Conservation (phyloP, 1,140 invertebrate genomes). For the Drosophila chauvacae region DNA sequence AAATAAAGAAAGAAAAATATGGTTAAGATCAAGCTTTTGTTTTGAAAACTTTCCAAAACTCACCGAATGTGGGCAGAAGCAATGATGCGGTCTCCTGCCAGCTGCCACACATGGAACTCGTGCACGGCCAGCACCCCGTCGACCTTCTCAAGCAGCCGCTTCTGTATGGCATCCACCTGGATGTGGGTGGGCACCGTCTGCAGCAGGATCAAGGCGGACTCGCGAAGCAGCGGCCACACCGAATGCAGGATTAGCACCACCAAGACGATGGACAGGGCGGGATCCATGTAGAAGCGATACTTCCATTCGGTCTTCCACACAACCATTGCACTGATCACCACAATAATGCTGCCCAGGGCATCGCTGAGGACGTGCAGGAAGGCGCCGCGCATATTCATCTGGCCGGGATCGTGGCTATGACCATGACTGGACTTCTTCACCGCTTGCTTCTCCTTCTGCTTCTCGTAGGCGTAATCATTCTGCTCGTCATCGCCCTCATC, state of each 20-base stretch:
- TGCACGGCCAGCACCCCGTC: conserved; percentile 96
- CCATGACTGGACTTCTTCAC: conserved; percentile 85
- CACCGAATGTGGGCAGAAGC: conserved; percentile 96
- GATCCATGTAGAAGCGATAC: conserved; percentile 95
- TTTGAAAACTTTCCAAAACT: background rate
- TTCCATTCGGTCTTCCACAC: conserved; percentile 95
- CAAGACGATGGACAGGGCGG: conserved; percentile 93
- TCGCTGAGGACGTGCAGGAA: conserved; percentile 99
- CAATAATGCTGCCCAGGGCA: conserved; percentile 97
- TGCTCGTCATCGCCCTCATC: conserved; percentile 93
- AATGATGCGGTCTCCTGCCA: conserved; percentile 96
- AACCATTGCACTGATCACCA: conserved; percentile 95
- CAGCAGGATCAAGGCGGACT: conserved; percentile 94
- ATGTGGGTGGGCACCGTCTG: conserved; percentile 97
- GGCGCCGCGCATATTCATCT: conserved; percentile 99
- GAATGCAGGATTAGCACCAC: conserved; percentile 92
- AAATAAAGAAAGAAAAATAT: background rate
- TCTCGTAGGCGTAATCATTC: conserved; percentile 80
- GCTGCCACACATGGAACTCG: conserved; percentile 97
- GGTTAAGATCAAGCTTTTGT: background rate
- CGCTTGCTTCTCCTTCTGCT: conserved; percentile 76
- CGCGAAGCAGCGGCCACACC: conserved; percentile 94
- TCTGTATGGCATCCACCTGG: conserved; percentile 95
- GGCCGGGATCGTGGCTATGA: conserved; percentile 88
- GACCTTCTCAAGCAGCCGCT: conserved; percentile 92